Percentiles rank a stretch among this genome's conserved stretches.
These are phyloP conservation scores for Polydrusus tereticollis DNA, from an alignment of 2,888 invertebrate genomes.

Conservation along the genomic window DNA sequence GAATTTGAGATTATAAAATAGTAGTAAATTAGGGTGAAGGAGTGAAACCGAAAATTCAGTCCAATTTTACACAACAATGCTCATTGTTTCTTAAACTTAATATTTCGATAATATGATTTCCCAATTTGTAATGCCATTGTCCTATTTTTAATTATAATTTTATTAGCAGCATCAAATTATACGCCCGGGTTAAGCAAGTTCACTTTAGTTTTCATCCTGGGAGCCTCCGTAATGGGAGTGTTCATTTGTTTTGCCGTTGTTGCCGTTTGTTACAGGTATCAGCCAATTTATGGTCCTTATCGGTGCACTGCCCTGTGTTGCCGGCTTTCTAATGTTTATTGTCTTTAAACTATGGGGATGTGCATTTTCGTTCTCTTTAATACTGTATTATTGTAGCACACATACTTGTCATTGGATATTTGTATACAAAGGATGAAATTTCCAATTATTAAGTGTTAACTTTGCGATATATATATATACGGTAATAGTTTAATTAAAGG, in stretches of 20 bases:
- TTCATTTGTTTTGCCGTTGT: constrained; percentile 96
- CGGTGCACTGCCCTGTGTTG: constrained; percentile 9
- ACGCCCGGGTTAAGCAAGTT: constrained; percentile 89
- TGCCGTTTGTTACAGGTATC: constrained; percentile 96
- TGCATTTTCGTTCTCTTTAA: background rate
- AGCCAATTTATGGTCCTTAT: constrained; percentile 18
- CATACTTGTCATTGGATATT: background rate
- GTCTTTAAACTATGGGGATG: background rate
- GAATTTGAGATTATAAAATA: too few species aligned
- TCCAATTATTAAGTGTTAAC: background rate
- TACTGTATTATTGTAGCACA: background rate
- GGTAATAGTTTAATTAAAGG: too few species aligned
- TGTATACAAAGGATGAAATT: background rate
- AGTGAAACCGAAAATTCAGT: too few species aligned
- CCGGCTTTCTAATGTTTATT: constrained; percentile 1
- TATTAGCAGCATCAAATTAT: constrained; percentile 79
- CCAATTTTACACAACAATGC: too few species aligned
- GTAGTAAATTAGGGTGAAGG: too few species aligned
- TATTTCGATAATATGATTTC: background rate
- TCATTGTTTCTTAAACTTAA: too few species aligned
- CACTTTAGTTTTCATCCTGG: constrained; percentile 92
- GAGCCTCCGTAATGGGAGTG: constrained; percentile 92
- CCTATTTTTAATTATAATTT: constrained; percentile 28
- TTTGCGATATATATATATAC: background rate
- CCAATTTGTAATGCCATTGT: background rate